Evolutionary conservation across 2,797 vertebrate genomes (phyloP).

Genomic region (Arremon aurantiirostris): DNA sequence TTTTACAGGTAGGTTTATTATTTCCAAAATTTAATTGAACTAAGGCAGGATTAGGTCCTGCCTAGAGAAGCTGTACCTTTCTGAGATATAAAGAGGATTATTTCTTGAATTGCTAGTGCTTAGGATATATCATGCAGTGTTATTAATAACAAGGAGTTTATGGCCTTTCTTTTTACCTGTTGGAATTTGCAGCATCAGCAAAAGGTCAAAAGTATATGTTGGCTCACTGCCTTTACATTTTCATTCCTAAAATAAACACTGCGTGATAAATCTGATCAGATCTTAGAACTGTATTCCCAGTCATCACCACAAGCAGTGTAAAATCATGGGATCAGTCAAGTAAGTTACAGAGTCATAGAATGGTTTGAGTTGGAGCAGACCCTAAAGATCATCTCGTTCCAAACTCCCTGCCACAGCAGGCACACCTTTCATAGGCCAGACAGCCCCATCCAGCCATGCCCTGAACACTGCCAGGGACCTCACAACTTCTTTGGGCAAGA

Average conservation of each 20-base stretch:
- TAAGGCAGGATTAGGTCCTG: neutral
- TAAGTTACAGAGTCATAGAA: neutral
- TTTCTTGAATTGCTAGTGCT: neutral
- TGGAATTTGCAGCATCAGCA: neutral
- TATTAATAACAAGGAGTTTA: neutral
- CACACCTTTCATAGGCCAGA: neutral
- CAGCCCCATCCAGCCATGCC: neutral
- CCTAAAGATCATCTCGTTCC: neutral
- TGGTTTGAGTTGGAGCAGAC: neutral
- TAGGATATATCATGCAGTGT: neutral
- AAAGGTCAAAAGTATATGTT: neutral
- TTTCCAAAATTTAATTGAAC: neutral
- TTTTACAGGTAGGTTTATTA: constrained; percentile 79
- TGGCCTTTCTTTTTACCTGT: neutral
- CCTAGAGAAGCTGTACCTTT: neutral
- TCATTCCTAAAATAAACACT: neutral
- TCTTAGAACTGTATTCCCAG: neutral
- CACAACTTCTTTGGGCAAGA: neutral
- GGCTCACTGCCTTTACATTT: neutral
- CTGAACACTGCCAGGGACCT: neutral
- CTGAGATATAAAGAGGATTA: neutral
- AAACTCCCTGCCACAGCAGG: neutral
- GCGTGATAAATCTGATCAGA: neutral
- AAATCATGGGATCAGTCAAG: neutral
- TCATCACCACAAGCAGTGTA: neutral